These are phyloP conservation scores for human (Homo sapiens) DNA, from an alignment of 2,113 vertebrate genomes.

Conservation along the genomic window GRCh38 chr13:42696001-42696500, in stretches of 20 bases:
- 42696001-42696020: not conserved
- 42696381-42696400: not conserved
- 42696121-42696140: not conserved
- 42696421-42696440: not conserved
- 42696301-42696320: not conserved
- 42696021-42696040: not conserved
- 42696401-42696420: not conserved
- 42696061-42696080: not conserved
- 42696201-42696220: not conserved
- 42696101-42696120: not conserved
- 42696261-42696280: not conserved
- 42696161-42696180: not conserved
- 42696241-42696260: not conserved
- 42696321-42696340: fast-evolving
- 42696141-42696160: not conserved
- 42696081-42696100: not conserved
- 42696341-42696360: not conserved
- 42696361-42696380: not conserved
- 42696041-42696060: not conserved
- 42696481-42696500: not conserved
- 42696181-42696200: not conserved
- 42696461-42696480: too few relatives aligned
- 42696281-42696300: not conserved
- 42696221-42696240: not conserved
- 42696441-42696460: not conserved